Percentiles rank a stretch among this genome's conserved stretches.
These are phyloP conservation scores for Periophthalmus magnuspinnatus DNA, from an alignment of 2,797 vertebrate genomes.

Conservation along the genomic window DNA sequence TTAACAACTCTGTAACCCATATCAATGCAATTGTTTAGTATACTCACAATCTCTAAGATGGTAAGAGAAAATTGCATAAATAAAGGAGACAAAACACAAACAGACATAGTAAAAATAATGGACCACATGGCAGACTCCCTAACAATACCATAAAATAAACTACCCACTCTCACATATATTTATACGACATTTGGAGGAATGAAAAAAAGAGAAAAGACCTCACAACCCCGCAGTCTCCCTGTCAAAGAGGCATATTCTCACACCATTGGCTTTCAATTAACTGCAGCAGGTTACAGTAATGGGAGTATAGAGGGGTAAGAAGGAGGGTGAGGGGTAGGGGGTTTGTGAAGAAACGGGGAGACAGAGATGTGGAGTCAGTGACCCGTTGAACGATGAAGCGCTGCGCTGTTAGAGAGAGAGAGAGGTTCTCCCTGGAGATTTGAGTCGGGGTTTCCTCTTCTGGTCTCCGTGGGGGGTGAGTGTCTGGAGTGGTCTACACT, in stretches of 20 bases:
- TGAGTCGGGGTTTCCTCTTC: constrained; percentile 43
- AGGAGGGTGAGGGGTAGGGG: background rate
- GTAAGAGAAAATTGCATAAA: background rate
- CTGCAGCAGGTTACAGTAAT: constrained; percentile 63
- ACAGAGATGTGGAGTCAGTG: constrained; percentile 47
- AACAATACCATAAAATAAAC: constrained; percentile 33
- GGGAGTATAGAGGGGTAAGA: constrained; percentile 23
- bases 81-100: constrained; percentile 5
- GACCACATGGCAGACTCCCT: constrained; percentile 14
- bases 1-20: background rate
- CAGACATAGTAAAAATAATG: constrained; percentile 21
- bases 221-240: constrained; percentile 42
- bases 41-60: background rate
- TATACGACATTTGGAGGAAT: constrained; percentile 33
- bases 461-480: constrained; percentile 17
- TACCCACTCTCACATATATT: constrained; percentile 47
- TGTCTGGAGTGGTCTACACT: constrained; percentile 31
- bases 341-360: constrained; percentile 5
- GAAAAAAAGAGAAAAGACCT: constrained; percentile 42
- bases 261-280: constrained; percentile 78
- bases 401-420: constrained; percentile 48
- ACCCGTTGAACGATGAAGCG: constrained; percentile 58
- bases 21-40: background rate
- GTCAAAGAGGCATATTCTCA: constrained; percentile 72
- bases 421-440: constrained; percentile 53